Evolutionary conservation across 2,888 invertebrate genomes (phyloP).

Genomic region (Leucophenga maculata): DNA sequence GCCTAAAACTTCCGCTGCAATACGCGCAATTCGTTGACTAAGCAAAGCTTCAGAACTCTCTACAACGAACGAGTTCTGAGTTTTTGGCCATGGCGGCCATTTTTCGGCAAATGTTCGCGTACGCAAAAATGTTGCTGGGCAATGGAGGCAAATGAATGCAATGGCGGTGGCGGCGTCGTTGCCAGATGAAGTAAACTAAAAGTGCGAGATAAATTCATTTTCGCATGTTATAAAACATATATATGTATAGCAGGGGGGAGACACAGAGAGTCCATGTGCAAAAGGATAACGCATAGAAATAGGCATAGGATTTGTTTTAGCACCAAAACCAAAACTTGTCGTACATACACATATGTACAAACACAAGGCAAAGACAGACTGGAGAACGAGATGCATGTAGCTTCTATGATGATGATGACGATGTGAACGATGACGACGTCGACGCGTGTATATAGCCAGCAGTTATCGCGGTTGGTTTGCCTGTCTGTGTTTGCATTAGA

Average conservation of each 20-base stretch:
- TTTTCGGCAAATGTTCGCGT: neutral
- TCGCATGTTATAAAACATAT: constrained; percentile 60
- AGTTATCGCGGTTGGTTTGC: constrained; percentile 11
- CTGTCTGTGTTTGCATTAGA: constrained; percentile 19
- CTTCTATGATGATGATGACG: no score
- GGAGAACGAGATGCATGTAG: neutral
- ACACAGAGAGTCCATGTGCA: neutral
- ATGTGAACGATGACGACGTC: neutral
- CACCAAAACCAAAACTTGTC: no score
- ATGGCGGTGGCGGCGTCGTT: constrained; percentile 12
- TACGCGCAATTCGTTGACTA: neutral
- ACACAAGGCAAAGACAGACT: neutral
- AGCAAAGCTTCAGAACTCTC: constrained; percentile 2
- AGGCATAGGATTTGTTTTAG: constrained; percentile 33
- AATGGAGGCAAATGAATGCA: no score
- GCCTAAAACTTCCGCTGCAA: neutral
- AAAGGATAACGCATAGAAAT: neutral
- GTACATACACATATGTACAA: neutral
- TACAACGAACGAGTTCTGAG: neutral
- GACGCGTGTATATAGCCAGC: constrained; percentile 11
- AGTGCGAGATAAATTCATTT: constrained; percentile 67
- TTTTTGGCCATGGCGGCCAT: neutral
- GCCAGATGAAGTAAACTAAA: constrained; percentile 36
- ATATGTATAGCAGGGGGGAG: constrained; percentile 26
- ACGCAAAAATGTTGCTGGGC: neutral